phyloP scores from a whole-genome alignment of 2,113 vertebrate genomes.

The Poecilia latipinna region DNA sequence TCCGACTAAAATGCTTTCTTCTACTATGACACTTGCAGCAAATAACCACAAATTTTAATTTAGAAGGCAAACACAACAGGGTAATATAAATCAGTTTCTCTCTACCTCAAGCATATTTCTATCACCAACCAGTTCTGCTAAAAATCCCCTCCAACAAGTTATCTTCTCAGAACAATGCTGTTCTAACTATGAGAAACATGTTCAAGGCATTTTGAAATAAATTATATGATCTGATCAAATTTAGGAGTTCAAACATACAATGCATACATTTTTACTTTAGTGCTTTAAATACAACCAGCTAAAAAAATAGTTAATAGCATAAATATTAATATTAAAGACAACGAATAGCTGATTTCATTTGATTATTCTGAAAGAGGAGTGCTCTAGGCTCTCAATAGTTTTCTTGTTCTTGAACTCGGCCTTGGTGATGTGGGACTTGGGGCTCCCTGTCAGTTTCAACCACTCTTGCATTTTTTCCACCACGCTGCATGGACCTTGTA shows the following conservation, averaged over 20 bases:
- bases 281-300: slow-evolving; percentile 10
- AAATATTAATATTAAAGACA: slow-evolving; percentile 17
- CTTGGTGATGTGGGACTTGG: slow-evolving; percentile 86
- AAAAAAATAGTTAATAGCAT: slow-evolving; percentile 25
- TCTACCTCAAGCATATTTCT: not conserved
- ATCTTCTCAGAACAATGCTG: not conserved
- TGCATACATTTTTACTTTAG: not conserved
- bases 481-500: slow-evolving; percentile 83
- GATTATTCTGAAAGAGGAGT: slow-evolving; percentile 85
- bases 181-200: not conserved
- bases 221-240: not conserved
- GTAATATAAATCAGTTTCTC: not conserved
- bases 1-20: not conserved
- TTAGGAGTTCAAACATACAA: slow-evolving; percentile 16
- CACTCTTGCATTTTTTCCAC: slow-evolving; percentile 90
- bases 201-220: too few relatives aligned
- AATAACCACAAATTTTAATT: not conserved
- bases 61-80: not conserved
- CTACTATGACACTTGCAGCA: not conserved
- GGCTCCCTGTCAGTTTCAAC: slow-evolving; percentile 89
- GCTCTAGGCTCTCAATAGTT: slow-evolving; percentile 78
- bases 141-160: not conserved
- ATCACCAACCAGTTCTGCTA: not conserved
- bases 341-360: slow-evolving; percentile 27
- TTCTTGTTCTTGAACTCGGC: slow-evolving; percentile 90